Base-by-base conservation (phyloP, 2,888 invertebrate species). In the Epinotia brunnichana region DNA sequence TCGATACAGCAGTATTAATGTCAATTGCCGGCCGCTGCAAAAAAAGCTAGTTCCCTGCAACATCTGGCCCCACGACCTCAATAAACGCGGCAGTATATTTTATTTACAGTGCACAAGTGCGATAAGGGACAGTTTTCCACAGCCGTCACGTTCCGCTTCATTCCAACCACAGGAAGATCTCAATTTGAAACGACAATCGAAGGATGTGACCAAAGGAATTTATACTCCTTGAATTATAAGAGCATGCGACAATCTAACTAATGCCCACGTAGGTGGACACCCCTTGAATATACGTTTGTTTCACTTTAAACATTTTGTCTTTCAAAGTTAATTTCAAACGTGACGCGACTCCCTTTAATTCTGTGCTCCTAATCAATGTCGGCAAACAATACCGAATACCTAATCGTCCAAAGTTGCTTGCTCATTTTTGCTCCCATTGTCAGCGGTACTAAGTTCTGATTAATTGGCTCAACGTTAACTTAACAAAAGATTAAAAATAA, bases 121-220 rank as follows among this genome's bases (percentile, higher is more conserved):
- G 60, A n/a, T 76, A 79, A 78, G 76, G 76, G 61, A 67, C 61
- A 67, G 21, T 62, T 77, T 75, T 75, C 67, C 69, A 76, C 77
- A 77, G 76, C 71, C 78, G 76, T 78, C 77, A 74, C 73, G 73
- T 74, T 73, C 75, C 76, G 74, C 76, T 77, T 76, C 39, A 69
- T 80, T 79, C 80, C 75, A 75, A 73, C 74, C 76, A 81, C 88
- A 88, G 90, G 89, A 90, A 88, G 86, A 80, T 77, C 81, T 82
- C 87, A 87, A 87, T 89, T 87, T 84, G 81, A 81, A 76, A 76
- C 81, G 74, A 88, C 91, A 90, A 90, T 90, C 89, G 87, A 88
- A 91, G 91, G 91, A 91, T 91, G 89, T 87, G 82, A 79, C 81
- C 77, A 79, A 85, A 85, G 86, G 87, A 88, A 88, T 88, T 88